Evolutionary conservation across 2,113 vertebrate genomes (phyloP), one percentile per base, ranked within the genome.

Genomic region (Arenaria interpres): DNA sequence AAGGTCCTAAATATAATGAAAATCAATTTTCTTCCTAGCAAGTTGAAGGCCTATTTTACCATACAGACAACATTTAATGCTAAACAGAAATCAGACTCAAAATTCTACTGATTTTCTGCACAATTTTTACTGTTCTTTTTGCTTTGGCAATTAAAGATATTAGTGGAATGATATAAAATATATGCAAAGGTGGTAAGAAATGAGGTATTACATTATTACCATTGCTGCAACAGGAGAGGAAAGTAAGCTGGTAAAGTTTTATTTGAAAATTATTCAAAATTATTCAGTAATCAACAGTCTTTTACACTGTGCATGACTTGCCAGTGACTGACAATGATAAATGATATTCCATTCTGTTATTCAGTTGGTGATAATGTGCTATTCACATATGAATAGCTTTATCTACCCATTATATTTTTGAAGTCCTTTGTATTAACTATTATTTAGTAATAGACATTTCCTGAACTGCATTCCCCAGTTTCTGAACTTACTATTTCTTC

Each of bases 331-430:
- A 97, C 89, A 97, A 89, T 96, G 94, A 97, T 93, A 97, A 97
- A 98, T 94, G 33, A 95, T 96, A 93, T 89, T 93, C 45, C 28
- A 56, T 95, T 97, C 71, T 91, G 63, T 93, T 96, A 96, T 94
- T 96, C 89, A 94, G 76, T 64, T 85, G 87, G 89, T 91, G 78
- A 93, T 95, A 97, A 97, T 97, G 77, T 90, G 53, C 25, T 95
- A 91, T 96, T 97, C 96, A 96, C 72, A 95, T 96, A 82, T 74
- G 88, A 98, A 97, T 93, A 91, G 82, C 16, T 97, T 95, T 97
- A 96, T 91, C 80, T 96, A 54, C 12, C 46, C 39, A 23, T 92
- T 75, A 30, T 80, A 78, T 85, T 89, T 96, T 27, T 75, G 22
- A 96, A 93, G 30, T 85, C 89, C 32, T 96, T 97, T 88, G 23